Evolutionary conservation across 2,797 vertebrate species (phyloP).

Genomic region (Bucorvus abyssinicus): DNA sequence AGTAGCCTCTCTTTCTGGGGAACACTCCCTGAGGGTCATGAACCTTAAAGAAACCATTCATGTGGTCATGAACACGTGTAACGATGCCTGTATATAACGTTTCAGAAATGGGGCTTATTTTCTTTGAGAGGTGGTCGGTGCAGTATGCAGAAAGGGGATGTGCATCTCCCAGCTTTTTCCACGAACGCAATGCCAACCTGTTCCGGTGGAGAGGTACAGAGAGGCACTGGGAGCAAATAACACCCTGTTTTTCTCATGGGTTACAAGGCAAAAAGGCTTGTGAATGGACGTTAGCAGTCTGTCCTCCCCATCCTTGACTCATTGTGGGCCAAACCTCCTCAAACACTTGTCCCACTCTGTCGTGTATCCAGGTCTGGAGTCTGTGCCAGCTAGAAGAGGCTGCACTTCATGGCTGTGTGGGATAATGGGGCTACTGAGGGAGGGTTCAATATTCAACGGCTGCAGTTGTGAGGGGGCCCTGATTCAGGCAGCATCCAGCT

Average conservation of each 20-base stretch:
- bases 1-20: too few species aligned
- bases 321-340: neutral
- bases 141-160: neutral
- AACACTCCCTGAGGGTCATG: neutral
- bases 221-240: neutral
- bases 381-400: neutral
- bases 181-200: neutral
- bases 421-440: neutral
- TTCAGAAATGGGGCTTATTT: neutral
- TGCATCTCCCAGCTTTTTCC: neutral
- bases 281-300: neutral
- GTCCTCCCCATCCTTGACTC: neutral
- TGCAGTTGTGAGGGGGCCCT: neutral
- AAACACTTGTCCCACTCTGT: neutral
- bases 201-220: neutral
- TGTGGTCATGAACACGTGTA: rapidly evolving
- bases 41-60: neutral
- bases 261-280: neutral
- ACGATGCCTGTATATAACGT: neutral
- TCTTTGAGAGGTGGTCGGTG: neutral
- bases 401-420: neutral
- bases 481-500: neutral
- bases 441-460: neutral
- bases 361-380: neutral
- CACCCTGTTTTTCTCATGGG: neutral